Conservation (phyloP, 2,888 invertebrate genomes). For the Conus canariensis region DNA sequence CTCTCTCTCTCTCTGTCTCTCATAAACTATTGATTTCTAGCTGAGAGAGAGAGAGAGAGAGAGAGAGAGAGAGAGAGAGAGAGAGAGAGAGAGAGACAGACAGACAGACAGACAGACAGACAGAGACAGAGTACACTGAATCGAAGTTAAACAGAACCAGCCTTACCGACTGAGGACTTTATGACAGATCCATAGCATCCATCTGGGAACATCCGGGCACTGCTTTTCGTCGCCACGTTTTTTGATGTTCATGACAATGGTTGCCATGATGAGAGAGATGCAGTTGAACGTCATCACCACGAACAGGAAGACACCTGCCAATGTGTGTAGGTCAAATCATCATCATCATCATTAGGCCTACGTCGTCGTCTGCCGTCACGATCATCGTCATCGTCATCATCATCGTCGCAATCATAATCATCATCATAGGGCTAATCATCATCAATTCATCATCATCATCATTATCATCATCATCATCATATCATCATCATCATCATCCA, state of each 20-base stretch:
- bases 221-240: constrained; percentile 69
- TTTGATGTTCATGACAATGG: constrained; percentile 77
- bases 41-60: too few species aligned
- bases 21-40: too few species aligned
- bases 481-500: constrained; percentile 27
- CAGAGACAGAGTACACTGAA: neutral
- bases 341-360: too few species aligned
- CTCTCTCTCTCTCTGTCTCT: too few species aligned
- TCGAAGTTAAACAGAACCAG: too few species aligned
- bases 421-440: neutral
- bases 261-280: constrained; percentile 76
- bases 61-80: neutral
- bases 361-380: neutral
- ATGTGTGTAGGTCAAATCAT: neutral
- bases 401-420: neutral
- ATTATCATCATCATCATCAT: neutral
- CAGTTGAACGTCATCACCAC: constrained; percentile 78
- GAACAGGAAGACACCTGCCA: constrained; percentile 74
- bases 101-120: neutral
- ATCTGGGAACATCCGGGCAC: constrained; percentile 69
- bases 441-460: neutral
- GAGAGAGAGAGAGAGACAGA: too few species aligned
- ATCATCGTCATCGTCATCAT: neutral
- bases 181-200: constrained; percentile 68
- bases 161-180: constrained; percentile 61